Base-by-base conservation (phyloP, 2,888 invertebrate species). In the Leptinotarsa haldemani region DNA sequence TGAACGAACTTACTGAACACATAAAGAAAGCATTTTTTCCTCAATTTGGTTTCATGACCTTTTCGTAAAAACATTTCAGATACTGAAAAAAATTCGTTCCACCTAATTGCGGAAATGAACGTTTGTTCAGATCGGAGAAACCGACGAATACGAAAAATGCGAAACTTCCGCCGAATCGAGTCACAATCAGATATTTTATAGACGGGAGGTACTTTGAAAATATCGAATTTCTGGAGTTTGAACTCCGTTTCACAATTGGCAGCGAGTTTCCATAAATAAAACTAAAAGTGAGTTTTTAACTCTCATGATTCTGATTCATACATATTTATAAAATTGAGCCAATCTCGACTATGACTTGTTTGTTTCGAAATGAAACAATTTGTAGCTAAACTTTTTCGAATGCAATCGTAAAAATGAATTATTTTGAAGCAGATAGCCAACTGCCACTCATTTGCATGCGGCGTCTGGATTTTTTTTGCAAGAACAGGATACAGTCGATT, bases 361-460 rank as follows among this genome's bases (percentile, higher is more conserved):
- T 74, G 74, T 72, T 75, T 78, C 72, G 58, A 66, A 73, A 70
- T 75, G 76, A 74, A 78, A 76, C 74, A 76, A 76, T 75, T 72
- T 71, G 76, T 74, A 71, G 73, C 63, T 65, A 66, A 78, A 78
- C 58, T 76, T 75, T 78, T 75, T 74, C 61, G 65, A 50, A 65
- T 50, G 65, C 58, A 61, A 73, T 73, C 78, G 73, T 78, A 79
- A 78, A 78, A 80, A 77, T 80, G 79, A 79, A 78, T 78, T 77
- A 79, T 76, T 50, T 65, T 75, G 65, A 70, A 71, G 71, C 71
- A 74, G 77, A 79, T 78, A 79, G 76, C 79, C 75, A 77, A 79
- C 78, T 78, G 78, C 75, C 78, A 78, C 76, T 79, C 79, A 79
- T 80, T 79, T 78, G 75, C 79, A 79, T 80, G 77, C 75, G 77